A percentile compares a stretch with the other conserved stretches of the same genome.
phyloP scores from a whole-genome alignment of 2,888 invertebrate genomes.

The Hypercompe scribonia region DNA sequence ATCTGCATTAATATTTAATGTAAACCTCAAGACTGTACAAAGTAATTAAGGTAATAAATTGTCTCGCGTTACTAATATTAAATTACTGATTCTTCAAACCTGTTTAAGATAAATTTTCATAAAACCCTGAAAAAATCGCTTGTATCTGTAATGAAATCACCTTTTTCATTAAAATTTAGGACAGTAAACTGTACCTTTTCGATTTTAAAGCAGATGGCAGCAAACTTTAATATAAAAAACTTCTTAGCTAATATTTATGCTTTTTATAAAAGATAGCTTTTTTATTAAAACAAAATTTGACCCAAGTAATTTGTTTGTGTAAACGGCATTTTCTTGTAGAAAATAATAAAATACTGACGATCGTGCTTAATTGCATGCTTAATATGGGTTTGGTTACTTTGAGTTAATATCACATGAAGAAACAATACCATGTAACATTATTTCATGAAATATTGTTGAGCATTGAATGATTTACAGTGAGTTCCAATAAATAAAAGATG shows the following conservation, averaged over 20 bases:
- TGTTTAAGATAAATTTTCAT: slow-evolving; percentile 15
- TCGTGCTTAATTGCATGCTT: background rate
- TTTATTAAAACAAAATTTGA: slow-evolving; percentile 2
- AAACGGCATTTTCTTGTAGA: background rate
- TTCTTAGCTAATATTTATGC: slow-evolving; percentile 23
- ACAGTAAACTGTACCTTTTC: slow-evolving; percentile 32
- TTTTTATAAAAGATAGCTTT: slow-evolving; percentile 7
- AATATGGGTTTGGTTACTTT: background rate
- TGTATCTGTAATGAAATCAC: slow-evolving; percentile 11
- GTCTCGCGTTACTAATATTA: background rate
- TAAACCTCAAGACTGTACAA: background rate
- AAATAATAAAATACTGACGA: background rate
- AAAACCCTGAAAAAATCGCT: slow-evolving; percentile 11
- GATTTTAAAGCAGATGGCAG: slow-evolving; percentile 13
- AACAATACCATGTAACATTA: too few relatives aligned
- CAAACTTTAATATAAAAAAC: slow-evolving; percentile 37
- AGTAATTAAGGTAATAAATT: background rate
- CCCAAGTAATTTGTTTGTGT: background rate
- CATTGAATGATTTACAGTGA: too few relatives aligned
- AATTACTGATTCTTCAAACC: background rate
- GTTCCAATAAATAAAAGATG: too few relatives aligned
- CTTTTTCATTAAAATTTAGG: slow-evolving; percentile 38
- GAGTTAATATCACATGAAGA: background rate
- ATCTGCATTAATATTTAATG: background rate
- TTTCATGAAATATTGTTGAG: too few relatives aligned